Conservation (phyloP, 35 echinoderm and acorn worm species). For the Stichopus chloronotus region DNA sequence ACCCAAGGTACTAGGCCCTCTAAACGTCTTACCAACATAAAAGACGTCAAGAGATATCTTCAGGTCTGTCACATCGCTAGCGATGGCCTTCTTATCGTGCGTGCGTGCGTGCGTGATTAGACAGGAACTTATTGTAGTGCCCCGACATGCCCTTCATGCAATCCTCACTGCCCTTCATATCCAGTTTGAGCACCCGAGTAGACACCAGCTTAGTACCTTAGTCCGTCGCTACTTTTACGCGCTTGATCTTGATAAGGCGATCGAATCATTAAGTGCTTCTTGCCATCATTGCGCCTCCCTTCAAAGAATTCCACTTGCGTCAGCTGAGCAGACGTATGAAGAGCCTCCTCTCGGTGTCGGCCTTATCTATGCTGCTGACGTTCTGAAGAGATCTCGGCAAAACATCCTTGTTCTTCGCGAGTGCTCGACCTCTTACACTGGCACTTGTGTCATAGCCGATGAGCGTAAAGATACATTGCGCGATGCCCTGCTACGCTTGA, state of each 20-base stretch:
- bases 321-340: no score
- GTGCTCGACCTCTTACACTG: no score
- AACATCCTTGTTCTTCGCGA: constrained; percentile 73
- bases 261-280: constrained; percentile 44
- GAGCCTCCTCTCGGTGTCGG: constrained; percentile 61
- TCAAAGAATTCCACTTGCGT: no score
- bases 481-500: constrained; percentile 53
- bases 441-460: no score
- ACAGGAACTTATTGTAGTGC: constrained; percentile 61
- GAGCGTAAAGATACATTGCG: constrained; percentile 63
- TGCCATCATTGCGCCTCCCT: constrained; percentile 37
- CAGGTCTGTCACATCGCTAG: constrained; percentile 54
- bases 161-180: constrained; percentile 68
- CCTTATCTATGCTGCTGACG: constrained; percentile 68
- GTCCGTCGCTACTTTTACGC: constrained; percentile 62
- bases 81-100: constrained; percentile 68
- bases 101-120: constrained; percentile 14
- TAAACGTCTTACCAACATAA: constrained; percentile 61
- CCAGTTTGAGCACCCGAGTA: constrained; percentile 58
- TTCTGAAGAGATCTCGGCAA: constrained; percentile 66
- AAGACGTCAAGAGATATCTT: constrained; percentile 78
- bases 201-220: constrained; percentile 44
- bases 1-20: constrained; percentile 58
- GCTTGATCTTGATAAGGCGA: constrained; percentile 63
- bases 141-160: constrained; percentile 56